Evolutionary conservation across 2,797 vertebrate genomes (phyloP).

Genomic region (Streptopelia turtur): DNA sequence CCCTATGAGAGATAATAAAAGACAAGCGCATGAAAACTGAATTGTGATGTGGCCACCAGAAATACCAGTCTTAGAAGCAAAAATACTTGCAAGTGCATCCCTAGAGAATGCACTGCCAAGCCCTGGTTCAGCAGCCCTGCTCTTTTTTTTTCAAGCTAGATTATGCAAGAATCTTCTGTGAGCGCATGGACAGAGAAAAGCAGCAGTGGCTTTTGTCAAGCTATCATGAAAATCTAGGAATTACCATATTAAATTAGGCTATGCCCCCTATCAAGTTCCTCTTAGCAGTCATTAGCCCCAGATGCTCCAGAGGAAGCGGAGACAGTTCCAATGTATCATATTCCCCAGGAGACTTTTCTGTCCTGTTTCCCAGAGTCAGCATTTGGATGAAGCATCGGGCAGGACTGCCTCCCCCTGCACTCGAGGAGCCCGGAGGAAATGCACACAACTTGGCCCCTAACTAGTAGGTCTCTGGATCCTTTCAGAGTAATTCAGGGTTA

Average conservation of each 20-base stretch:
- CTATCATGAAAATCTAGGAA: constrained; percentile 30
- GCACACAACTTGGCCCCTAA: neutral
- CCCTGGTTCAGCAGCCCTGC: neutral
- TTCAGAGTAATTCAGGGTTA: constrained; percentile 21
- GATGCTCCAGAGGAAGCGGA: constrained; percentile 3
- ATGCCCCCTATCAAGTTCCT: constrained; percentile 15
- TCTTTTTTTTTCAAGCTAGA: neutral
- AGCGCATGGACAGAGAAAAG: neutral
- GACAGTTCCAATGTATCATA: neutral
- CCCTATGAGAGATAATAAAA: constrained; percentile 57
- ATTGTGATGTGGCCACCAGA: constrained; percentile 55
- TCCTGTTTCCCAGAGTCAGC: neutral
- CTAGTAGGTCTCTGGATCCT: constrained; percentile 8
- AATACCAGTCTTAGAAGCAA: constrained; percentile 30
- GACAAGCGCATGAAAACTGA: constrained; percentile 33
- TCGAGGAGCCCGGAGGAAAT: neutral
- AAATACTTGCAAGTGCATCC: constrained; percentile 33
- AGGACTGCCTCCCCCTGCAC: neutral
- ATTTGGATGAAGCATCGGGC: neutral
- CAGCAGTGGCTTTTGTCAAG: constrained; percentile 34
- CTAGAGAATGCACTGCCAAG: neutral
- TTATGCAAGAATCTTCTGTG: constrained; percentile 23
- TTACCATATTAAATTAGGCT: constrained; percentile 49
- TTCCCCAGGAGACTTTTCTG: neutral
- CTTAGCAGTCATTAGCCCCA: constrained; percentile 28